Evolutionary conservation across 2,797 vertebrate genomes (phyloP), one percentile per base, ranked within the genome.

Genomic region (Sandelia bainsii): DNA sequence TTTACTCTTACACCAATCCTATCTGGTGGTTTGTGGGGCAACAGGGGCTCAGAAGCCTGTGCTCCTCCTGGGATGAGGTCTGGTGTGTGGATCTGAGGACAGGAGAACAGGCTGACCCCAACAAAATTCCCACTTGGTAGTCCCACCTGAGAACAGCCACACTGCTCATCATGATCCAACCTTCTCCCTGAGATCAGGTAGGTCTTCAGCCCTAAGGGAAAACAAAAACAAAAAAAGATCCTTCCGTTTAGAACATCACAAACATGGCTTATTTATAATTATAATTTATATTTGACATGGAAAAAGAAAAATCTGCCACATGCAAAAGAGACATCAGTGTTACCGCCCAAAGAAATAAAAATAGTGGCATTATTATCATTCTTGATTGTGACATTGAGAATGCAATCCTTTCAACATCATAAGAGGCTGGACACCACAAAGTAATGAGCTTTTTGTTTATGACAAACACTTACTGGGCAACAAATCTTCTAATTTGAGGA

Each of bases 111-210:
- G 19, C 72, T 53, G 34, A 79, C 61, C 40, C 92, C 61, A 14
- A 87, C 61, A 1, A 87, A 71, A 70, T 96, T 96, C 81, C 89
- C 88, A 42, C 89, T 91, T 23, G 96, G 90, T 48, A 95, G 91
- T 56, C 93, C 86, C 2, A 88, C 69, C 62, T 96, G 96, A 5
- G 96, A 92, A 62, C 95, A 97, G 93, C 93, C 94, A 79, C 95
- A 96, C 25, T 92, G 95, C 40, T 93, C 90, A 32, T 94, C 94
- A 60, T 94, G 94, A 59, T 95, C 96, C 64, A 79, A 68, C 92
- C 95, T 96, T 93, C 93, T 95, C 57, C 97, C 97, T 1, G 98
- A 98, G 93, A 99, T 99, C 91, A 99, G 93, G 88, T 96, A 99
- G 20, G 97, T 99, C 93, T 96, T 97, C 86, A 98, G 88, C 66